Evolutionary conservation across 2,113 vertebrate species (phyloP), one percentile per base, ranked within the genome.

Genomic region (Siphamia tubifer): DNA sequence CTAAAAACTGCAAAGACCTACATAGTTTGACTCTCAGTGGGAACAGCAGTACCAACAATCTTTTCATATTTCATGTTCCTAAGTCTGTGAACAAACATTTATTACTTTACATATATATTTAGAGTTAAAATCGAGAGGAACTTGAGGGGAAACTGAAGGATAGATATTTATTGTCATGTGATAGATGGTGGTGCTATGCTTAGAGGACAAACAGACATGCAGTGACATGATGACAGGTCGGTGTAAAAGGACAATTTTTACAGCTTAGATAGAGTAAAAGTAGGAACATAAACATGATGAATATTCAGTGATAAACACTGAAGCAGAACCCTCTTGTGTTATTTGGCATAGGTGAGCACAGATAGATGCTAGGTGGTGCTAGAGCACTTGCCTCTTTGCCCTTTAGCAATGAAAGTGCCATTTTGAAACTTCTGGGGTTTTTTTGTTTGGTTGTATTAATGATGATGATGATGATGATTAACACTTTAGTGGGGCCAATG

Each of bases 251-350:
- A 30, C 23, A 27, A 21, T 45, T 70, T 24, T 2, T 36, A 5
- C n/a, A 8, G 11, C 48, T 24, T 47, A 30, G 47, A 38, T 55
- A 36, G 38, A 43, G 36, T 36, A 57, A 47, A 62, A 44, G 24
- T 47, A 27, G 63, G 27, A 23, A 54, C 20, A 42, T 68, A 63
- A 74, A 78, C 61, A 62, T 6, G 56, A 23, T 21, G 55, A 32
- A 34, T 20, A 16, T 24, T 16, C 25, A 3, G 55, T 4, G 32
- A 23, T 60, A 21, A 75, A 60, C 32, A 20, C 19, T 12, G 53
- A 30, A 56, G 19, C 42, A 73, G n/a, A 69, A 74, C 43, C 60
- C 60, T 34, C 68, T 70, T 13, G 15, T 39, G 32, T 7, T 43
- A 19, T 16, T 53, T 16, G 32, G n/a, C n/a, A n/a, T n/a, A n/a